Evolutionary conservation across 2,888 invertebrate genomes (phyloP).

Genomic region (Agrochola litura): DNA sequence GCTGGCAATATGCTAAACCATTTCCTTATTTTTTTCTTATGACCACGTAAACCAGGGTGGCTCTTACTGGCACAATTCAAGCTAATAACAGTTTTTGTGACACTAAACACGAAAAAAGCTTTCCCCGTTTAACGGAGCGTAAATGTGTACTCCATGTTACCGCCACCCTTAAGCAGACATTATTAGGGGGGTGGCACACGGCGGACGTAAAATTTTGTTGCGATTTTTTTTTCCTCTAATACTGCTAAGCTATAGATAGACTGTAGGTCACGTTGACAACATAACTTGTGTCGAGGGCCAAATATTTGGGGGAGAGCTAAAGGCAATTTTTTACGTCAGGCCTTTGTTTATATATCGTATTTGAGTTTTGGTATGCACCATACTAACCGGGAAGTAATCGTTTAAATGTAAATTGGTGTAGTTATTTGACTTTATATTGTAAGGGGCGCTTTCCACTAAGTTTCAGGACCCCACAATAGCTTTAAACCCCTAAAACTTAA

Average conservation of each 20-base stretch:
- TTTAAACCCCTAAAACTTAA: not conserved
- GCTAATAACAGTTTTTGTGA: slow-evolving; percentile 91
- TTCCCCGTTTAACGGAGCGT: slow-evolving; percentile 90
- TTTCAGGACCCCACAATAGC: not conserved
- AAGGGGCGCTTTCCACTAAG: not conserved
- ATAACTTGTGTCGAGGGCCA: slow-evolving; percentile 77
- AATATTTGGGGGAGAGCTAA: slow-evolving; percentile 74
- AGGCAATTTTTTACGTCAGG: slow-evolving; percentile 53
- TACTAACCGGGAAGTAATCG: slow-evolving; percentile 30
- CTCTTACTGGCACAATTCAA: slow-evolving; percentile 85
- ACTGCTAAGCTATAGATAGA: slow-evolving; percentile 81
- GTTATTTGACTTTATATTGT: slow-evolving; percentile 18
- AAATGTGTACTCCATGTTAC: slow-evolving; percentile 90
- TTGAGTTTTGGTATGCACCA: slow-evolving; percentile 54
- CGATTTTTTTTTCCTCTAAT: slow-evolving; percentile 86
- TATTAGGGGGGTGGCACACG: slow-evolving; percentile 88
- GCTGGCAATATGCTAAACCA: slow-evolving; percentile 61
- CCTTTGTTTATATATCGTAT: slow-evolving; percentile 53
- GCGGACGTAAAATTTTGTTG: slow-evolving; percentile 88
- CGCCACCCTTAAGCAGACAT: slow-evolving; percentile 90
- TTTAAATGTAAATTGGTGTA: slow-evolving; percentile 52
- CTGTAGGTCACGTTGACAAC: slow-evolving; percentile 84
- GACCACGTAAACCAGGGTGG: slow-evolving; percentile 69
- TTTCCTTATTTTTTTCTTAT: slow-evolving; percentile 68
- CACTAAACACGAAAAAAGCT: slow-evolving; percentile 91